phyloP scores from a whole-genome alignment of 2,113 vertebrate species.

The Solea solea region DNA sequence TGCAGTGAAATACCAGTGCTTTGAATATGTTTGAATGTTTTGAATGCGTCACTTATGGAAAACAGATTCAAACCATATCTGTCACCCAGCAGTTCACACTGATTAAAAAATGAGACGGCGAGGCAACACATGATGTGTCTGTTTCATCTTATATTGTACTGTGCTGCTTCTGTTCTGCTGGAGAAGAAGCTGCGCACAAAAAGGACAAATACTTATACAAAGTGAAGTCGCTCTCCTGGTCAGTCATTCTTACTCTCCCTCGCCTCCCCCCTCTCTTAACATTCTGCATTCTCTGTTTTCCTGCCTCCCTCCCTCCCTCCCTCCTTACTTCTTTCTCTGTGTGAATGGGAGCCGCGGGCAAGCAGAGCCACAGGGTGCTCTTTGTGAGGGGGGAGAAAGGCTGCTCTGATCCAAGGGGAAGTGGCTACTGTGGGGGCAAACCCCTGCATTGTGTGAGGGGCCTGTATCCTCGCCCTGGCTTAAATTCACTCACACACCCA shows the following conservation, averaged over 20 bases:
- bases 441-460: conserved; percentile 77
- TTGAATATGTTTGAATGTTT: conserved; percentile 73
- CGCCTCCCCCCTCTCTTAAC: conserved; percentile 42
- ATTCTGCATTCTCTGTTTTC: conserved; percentile 57
- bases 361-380: conserved; percentile 78
- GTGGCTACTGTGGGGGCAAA: conserved; percentile 72
- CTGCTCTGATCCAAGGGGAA: conserved; percentile 82
- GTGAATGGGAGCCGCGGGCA: conserved; percentile 72
- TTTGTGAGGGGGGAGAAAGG: conserved; percentile 81
- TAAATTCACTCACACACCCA: conserved; percentile 64
- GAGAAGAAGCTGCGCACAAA: conserved; percentile 1
- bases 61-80: conserved; percentile 65
- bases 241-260: conserved; percentile 43
- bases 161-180: too few relatives aligned
- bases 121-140: conserved; percentile 15
- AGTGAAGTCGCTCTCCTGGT: conserved; percentile 38
- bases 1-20: conserved; percentile 49
- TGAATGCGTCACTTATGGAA: conserved; percentile 70
- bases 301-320: conserved; percentile 50
- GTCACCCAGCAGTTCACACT: conserved; percentile 20
- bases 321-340: conserved; percentile 35
- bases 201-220: conserved; percentile 33
- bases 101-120: conserved; percentile 17
- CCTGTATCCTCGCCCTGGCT: conserved; percentile 71
- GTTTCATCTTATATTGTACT: conserved; percentile 5